Percentiles rank a stretch among this genome's conserved stretches.
Conservation (phyloP, 2,113 vertebrate genomes). For the Pollachius pollachius region DNA sequence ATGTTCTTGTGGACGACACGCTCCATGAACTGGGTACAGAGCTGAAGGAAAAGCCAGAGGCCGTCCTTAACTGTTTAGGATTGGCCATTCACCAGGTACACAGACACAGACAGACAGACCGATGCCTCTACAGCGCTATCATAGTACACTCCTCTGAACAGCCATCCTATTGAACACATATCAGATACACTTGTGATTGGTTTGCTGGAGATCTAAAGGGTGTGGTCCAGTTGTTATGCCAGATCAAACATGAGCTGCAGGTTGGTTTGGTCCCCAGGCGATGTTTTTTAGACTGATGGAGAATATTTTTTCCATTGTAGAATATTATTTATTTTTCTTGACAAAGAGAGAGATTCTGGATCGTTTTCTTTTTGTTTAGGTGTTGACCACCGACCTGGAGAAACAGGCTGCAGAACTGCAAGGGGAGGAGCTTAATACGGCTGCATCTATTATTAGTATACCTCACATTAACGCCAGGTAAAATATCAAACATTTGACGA, state of each 20-base stretch:
- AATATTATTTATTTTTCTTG: background rate
- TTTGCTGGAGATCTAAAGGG: background rate
- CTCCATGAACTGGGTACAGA: conserved; percentile 77
- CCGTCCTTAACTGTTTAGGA: conserved; percentile 88
- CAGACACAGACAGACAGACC: conserved; percentile 9
- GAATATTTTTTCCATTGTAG: background rate
- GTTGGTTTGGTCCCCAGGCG: too few relatives aligned
- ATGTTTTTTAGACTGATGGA: background rate
- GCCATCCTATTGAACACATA: too few relatives aligned
- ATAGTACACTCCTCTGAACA: too few relatives aligned
- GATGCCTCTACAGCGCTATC: too few relatives aligned
- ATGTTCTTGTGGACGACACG: conserved; percentile 60
- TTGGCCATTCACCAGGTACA: conserved; percentile 92
- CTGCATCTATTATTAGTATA: conserved; percentile 85
- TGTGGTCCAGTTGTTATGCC: background rate
- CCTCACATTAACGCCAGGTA: conserved; percentile 91
- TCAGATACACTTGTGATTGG: too few relatives aligned
- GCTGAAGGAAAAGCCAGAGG: conserved; percentile 86
- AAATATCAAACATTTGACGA: background rate
- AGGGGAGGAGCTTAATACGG: conserved; percentile 80
- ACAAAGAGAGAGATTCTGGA: too few relatives aligned
- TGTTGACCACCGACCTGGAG: conserved; percentile 91
- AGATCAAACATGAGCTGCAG: background rate
- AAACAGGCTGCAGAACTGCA: conserved; percentile 86
- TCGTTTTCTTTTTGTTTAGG: conserved; percentile 63